Evolutionary conservation across 2,888 invertebrate genomes (phyloP), one percentile per base, ranked within the genome.

Genomic region (Geophilus truncorum): DNA sequence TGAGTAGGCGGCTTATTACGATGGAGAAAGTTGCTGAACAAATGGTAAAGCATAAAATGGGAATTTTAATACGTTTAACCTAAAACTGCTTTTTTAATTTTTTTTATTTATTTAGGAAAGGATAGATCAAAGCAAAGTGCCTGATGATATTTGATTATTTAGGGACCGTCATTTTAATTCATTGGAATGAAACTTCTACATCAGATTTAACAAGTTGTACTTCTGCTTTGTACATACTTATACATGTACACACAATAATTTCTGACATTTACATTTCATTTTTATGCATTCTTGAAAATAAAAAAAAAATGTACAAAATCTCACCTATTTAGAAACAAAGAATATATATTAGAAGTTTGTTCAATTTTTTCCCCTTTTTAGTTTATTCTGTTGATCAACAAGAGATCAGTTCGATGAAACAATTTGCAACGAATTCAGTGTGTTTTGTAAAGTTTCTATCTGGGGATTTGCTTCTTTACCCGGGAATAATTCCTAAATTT

Each of bases 1-100:
- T 95, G 0, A 92, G 95, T 12, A 89, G 98, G 28, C 88, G 96
- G 77, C 89, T 98, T 62, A 90, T 98, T 30, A 96, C 96, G 0
- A 96, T 94, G 87, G 91, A 93, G 87, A 97, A 97, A 89, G 86
- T 90, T 0, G 86, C 88, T 25, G 91, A 92, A 82, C 89, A 90
- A 0, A 85, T 86, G 18, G 88, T 81, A 80, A 76, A 15, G 5
- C 6, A 6, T 1, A 1, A 18, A 75, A 75, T 25, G 4, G 21
- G 15, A n/a, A 15, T 28, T 10, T 34, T 4, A 77, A 77, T n/a
- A n/a, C n/a, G n/a, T n/a, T n/a, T n/a, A n/a, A n/a, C n/a, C n/a
- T n/a, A n/a, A n/a, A n/a, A n/a, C n/a, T n/a, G n/a, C n/a, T 12
- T 3, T 12, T 10, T 12, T 1, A 70, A 10, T 28, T 10, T n/a